Evolutionary conservation across 2,797 vertebrate genomes (phyloP).

Genomic region (Linurgus olivaceus): DNA sequence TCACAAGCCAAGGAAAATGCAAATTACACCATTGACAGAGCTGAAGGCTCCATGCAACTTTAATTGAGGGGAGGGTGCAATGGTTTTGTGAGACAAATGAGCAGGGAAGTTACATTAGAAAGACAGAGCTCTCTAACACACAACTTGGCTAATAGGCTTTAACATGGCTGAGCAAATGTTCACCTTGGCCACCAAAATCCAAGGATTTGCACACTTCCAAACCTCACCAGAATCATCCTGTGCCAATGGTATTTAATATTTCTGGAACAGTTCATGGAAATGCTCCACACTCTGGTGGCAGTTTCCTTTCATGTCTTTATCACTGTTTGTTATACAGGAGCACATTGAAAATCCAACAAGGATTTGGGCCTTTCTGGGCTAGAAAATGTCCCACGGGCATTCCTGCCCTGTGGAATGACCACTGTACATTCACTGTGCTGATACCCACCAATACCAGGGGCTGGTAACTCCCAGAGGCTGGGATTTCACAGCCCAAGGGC

Average conservation of each 20-base stretch:
- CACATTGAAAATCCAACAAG: not conserved
- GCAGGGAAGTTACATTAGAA: not conserved
- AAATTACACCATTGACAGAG: constrained; percentile 5
- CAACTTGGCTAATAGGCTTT: not conserved
- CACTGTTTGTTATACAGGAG: not conserved
- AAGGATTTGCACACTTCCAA: not conserved
- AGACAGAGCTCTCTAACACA: not conserved
- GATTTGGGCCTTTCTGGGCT: not conserved
- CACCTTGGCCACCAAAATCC: not conserved
- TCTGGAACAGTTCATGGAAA: not conserved
- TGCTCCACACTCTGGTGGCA: not conserved
- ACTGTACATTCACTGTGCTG: not conserved
- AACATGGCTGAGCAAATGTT: not conserved
- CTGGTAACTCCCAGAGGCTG: not conserved
- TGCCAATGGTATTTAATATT: not conserved
- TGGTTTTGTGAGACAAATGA: constrained; percentile 29
- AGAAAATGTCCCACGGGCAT: not conserved
- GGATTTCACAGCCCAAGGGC: not conserved
- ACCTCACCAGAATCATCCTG: not conserved
- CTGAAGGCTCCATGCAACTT: constrained; percentile 19
- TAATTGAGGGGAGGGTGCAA: not conserved
- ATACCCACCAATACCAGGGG: not conserved
- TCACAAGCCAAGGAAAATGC: constrained; percentile 27
- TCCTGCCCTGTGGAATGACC: not conserved
- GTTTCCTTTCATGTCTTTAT: not conserved